Evolutionary conservation across 53 echinoderm and acorn worm genomes (phyloP).

Genomic region (Holothuria leucospilota): DNA sequence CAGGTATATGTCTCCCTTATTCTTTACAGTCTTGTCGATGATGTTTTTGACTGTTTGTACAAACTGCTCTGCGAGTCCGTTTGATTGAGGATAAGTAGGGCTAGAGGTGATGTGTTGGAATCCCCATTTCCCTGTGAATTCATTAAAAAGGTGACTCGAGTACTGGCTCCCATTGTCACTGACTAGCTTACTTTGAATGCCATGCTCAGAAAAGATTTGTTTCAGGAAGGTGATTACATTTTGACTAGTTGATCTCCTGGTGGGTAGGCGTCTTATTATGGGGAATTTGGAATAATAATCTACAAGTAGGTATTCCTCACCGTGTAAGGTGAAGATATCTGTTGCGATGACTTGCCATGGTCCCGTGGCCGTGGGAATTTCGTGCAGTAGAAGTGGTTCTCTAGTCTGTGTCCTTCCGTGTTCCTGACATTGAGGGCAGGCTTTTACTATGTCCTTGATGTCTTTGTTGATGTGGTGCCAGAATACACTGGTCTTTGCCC

Average conservation of each 20-base stretch:
- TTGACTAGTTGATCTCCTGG: constrained; percentile 26
- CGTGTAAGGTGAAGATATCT: constrained; percentile 38
- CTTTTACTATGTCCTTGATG: constrained; percentile 40
- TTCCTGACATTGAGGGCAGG: constrained; percentile 50
- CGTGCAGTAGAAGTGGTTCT: constrained; percentile 60
- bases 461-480: constrained; percentile 66
- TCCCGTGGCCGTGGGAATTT: constrained; percentile 56
- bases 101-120: constrained; percentile 58
- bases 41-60: constrained; percentile 13
- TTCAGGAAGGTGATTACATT: constrained; percentile 37
- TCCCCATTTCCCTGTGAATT: constrained; percentile 40
- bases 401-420: constrained; percentile 46
- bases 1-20: no score
- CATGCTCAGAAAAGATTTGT: constrained; percentile 14
- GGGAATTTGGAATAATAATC: constrained; percentile 21
- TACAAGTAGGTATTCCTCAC: background rate
- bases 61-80: constrained; percentile 10
- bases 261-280: constrained; percentile 33
- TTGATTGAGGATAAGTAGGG: constrained; percentile 23
- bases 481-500: constrained; percentile 51
- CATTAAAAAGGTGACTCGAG: constrained; percentile 9
- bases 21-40: background rate
- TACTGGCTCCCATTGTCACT: constrained; percentile 64
- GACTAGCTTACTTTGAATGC: constrained; percentile 8
- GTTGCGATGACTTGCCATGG: constrained; percentile 58